phyloP scores from a whole-genome alignment of 2,888 invertebrate species.

The Panorpa germanica region DNA sequence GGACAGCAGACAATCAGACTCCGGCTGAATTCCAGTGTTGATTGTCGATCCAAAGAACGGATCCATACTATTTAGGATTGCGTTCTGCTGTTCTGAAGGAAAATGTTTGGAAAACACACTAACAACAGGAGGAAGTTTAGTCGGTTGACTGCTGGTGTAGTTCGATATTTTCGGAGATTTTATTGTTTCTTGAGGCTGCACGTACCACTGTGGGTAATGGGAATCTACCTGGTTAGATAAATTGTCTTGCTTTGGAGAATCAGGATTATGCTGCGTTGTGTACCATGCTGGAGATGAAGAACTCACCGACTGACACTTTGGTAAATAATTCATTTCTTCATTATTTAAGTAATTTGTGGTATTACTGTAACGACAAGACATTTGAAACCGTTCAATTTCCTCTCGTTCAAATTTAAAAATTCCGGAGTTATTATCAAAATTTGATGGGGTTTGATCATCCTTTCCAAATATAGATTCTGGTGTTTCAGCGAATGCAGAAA shows the following conservation, averaged over 20 bases:
- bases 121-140: slow-evolving; percentile 12
- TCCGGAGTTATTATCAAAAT: slow-evolving; percentile 12
- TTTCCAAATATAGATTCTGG: slow-evolving; percentile 23
- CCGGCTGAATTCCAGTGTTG: too few relatives aligned
- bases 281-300: slow-evolving; percentile 22
- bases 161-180: background rate
- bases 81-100: too few relatives aligned
- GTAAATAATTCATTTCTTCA: slow-evolving; percentile 26
- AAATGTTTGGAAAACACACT: slow-evolving; percentile 13
- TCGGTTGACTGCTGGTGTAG: too few relatives aligned
- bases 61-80: too few relatives aligned
- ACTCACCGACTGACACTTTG: slow-evolving; percentile 25
- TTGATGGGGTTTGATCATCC: slow-evolving; percentile 10
- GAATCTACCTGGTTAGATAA: slow-evolving; percentile 11
- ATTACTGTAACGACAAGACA: slow-evolving; percentile 5
- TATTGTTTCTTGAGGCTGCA: slow-evolving; percentile 7
- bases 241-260: slow-evolving; percentile 11
- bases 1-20: too few relatives aligned
- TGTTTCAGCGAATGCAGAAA: slow-evolving; percentile 20
- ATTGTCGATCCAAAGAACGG: too few relatives aligned
- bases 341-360: slow-evolving; percentile 24
- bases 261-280: slow-evolving; percentile 11
- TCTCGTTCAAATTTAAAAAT: slow-evolving; percentile 26
- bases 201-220: slow-evolving; percentile 10
- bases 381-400: slow-evolving; percentile 23